Conservation (phyloP, 2,113 vertebrate genomes). For the Synchiropus splendidus region DNA sequence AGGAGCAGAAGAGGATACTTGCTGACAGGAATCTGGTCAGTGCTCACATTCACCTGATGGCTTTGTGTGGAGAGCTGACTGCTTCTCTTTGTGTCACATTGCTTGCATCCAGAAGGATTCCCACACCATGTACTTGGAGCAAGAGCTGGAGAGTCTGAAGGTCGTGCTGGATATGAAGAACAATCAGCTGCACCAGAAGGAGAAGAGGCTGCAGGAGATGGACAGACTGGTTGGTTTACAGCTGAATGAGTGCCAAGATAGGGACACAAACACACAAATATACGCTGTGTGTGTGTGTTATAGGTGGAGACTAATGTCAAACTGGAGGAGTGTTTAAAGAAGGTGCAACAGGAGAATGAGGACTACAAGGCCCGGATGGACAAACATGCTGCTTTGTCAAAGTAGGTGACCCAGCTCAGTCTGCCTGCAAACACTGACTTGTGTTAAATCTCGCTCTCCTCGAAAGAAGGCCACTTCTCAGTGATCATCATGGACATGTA, state of each 20-base stretch:
- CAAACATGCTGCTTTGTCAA: slow-evolving; percentile 86
- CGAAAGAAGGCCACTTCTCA: too few relatives aligned
- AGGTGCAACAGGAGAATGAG: slow-evolving; percentile 90
- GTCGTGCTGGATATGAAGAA: slow-evolving; percentile 94
- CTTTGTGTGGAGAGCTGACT: too few relatives aligned
- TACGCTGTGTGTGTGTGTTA: neutral
- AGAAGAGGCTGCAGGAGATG: slow-evolving; percentile 88
- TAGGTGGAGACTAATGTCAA: slow-evolving; percentile 81
- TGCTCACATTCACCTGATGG: too few relatives aligned
- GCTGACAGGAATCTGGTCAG: slow-evolving; percentile 75
- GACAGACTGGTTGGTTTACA: slow-evolving; percentile 77
- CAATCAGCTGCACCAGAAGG: slow-evolving; percentile 84
- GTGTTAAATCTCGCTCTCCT: too few relatives aligned
- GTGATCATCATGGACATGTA: too few relatives aligned
- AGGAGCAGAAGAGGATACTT: slow-evolving; percentile 76
- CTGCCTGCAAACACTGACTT: neutral
- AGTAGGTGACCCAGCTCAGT: slow-evolving; percentile 53
- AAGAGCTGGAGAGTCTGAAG: slow-evolving; percentile 91
- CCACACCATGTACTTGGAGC: slow-evolving; percentile 83
- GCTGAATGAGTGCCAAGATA: neutral
- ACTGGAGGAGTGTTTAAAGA: slow-evolving; percentile 79
- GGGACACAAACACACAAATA: neutral
- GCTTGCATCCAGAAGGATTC: slow-evolving; percentile 75
- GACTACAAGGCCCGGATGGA: slow-evolving; percentile 89
- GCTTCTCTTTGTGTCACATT: neutral